Conservation (phyloP, 2,888 invertebrate genomes). For the Drosophila picticornis region DNA sequence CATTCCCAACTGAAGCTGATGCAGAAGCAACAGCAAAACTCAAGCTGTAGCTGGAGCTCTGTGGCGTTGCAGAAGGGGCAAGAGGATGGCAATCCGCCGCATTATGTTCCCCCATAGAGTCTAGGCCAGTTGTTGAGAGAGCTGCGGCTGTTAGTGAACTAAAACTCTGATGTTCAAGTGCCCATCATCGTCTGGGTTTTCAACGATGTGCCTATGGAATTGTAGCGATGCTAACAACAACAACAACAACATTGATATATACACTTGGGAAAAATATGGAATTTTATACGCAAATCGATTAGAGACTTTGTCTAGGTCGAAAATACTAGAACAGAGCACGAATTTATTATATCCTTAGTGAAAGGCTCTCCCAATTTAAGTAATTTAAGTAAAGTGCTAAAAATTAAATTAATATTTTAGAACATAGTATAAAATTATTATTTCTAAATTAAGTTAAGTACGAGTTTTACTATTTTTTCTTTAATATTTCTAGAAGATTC, state of each 20-base stretch:
- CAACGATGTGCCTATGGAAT: slow-evolving; percentile 60
- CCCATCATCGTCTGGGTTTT: slow-evolving; percentile 63
- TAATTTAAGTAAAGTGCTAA: not conserved
- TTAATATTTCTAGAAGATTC: not conserved
- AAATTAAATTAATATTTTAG: not conserved
- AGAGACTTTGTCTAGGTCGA: too few relatives aligned
- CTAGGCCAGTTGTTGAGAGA: slow-evolving; percentile 62
- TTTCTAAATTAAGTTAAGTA: not conserved
- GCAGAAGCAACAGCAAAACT: slow-evolving; percentile 6
- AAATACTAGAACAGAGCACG: too few relatives aligned
- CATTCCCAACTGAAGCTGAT: not conserved
- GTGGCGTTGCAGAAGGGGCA: not conserved
- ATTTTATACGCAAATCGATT: not conserved
- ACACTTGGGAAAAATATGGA: not conserved
- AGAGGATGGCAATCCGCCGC: slow-evolving; percentile 18
- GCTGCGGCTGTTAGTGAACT: slow-evolving; percentile 33
- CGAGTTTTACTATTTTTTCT: accelerated
- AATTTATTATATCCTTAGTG: not conserved
- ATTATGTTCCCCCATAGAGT: slow-evolving; percentile 55
- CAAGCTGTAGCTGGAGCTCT: slow-evolving; percentile 4
- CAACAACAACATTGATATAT: slow-evolving; percentile 18
- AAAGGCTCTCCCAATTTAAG: accelerated
- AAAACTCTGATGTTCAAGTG: slow-evolving; percentile 60
- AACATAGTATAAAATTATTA: not conserved
- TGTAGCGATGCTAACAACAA: slow-evolving; percentile 54